Conservation (phyloP, 35 echinoderm and acorn worm genomes). For the Apostichopus parvimensis region DNA sequence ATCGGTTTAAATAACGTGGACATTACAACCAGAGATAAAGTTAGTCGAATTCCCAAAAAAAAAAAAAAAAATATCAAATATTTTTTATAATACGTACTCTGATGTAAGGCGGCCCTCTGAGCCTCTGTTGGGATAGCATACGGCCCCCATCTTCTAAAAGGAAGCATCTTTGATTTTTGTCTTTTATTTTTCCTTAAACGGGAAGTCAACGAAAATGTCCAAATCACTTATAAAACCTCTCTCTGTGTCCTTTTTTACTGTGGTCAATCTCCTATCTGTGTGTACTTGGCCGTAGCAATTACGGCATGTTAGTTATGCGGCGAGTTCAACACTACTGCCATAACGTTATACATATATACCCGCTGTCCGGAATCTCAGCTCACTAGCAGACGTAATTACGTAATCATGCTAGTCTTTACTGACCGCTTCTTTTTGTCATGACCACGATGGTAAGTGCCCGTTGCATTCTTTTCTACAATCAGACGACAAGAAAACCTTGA, state of each 20-base stretch:
- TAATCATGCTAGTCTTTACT: slow-evolving; percentile 4
- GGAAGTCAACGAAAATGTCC: not conserved
- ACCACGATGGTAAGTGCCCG: not conserved
- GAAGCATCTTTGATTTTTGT: slow-evolving; percentile 16
- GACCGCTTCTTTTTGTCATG: not conserved
- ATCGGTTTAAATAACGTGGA: not conserved
- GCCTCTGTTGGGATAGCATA: slow-evolving; percentile 46
- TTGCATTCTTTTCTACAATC: slow-evolving; percentile 28
- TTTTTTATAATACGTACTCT: slow-evolving; percentile 29
- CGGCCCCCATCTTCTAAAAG: slow-evolving; percentile 51
- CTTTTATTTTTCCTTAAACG: not conserved
- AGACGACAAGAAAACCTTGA: slow-evolving; percentile 28
- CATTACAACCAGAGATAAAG: not conserved
- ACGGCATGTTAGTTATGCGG: slow-evolving; percentile 47
- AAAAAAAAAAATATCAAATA: not conserved
- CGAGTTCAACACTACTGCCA: slow-evolving; percentile 50
- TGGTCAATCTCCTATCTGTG: slow-evolving; percentile 29
- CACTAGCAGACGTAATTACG: slow-evolving; percentile 41
- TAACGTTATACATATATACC: slow-evolving; percentile 20
- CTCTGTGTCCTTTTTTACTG: not conserved
- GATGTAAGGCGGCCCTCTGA: slow-evolving; percentile 21
- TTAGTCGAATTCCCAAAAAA: not conserved
- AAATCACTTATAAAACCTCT: not conserved
- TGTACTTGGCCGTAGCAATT: slow-evolving; percentile 34
- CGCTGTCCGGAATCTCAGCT: not conserved